Conservation (phyloP, 2,797 vertebrate species). For the Cheirogaleus major region DNA sequence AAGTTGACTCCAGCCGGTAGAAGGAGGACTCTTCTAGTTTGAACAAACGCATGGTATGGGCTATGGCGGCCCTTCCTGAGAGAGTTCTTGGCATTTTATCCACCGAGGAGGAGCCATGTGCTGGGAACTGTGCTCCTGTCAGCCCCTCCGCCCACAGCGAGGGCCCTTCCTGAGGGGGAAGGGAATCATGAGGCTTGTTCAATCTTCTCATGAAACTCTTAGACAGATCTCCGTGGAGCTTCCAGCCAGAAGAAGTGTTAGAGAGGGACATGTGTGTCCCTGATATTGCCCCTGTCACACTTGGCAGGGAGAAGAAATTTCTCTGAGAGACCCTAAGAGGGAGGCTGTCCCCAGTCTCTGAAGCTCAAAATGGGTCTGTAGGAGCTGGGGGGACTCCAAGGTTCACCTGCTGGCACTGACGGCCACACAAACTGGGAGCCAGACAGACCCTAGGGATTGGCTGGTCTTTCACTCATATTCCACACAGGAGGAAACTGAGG, state of each 20-base stretch:
- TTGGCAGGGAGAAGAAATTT: neutral
- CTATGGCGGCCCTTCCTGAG: neutral
- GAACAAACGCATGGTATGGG: neutral
- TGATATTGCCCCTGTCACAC: neutral
- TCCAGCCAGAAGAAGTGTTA: neutral
- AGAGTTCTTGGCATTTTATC: neutral
- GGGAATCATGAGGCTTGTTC: neutral
- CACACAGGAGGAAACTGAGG: neutral
- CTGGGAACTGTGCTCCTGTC: neutral
- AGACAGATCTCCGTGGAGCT: neutral
- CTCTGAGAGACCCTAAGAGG: neutral
- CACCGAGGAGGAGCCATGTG: neutral
- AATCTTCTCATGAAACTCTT: neutral
- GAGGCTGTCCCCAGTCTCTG: neutral
- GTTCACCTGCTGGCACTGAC: no score
- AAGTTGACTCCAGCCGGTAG: neutral
- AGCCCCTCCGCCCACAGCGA: accelerated
- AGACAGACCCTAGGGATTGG: neutral
- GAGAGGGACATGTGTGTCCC: no score
- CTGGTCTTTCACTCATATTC: neutral
- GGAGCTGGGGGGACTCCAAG: neutral
- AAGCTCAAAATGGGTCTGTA: neutral
- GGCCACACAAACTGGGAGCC: neutral
- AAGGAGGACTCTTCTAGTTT: neutral
- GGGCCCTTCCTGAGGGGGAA: neutral